A percentile compares a stretch with the other conserved stretches of the same genome.
phyloP scores from a whole-genome alignment of 2,797 vertebrate genomes.

The Scolopax rusticola region DNA sequence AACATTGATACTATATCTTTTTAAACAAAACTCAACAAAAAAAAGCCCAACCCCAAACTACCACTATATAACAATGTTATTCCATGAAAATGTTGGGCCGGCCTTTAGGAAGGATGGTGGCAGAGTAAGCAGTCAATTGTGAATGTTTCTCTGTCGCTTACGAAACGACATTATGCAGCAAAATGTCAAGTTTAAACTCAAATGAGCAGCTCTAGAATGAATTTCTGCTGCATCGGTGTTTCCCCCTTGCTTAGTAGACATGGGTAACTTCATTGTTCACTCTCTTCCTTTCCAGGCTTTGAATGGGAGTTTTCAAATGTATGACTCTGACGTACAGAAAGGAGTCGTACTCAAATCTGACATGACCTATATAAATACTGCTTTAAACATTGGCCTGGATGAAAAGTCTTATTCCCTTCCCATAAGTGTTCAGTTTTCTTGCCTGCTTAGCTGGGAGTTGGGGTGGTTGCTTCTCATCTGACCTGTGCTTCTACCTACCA shows the following conservation, averaged over 20 bases:
- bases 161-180: background rate
- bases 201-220: background rate
- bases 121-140: background rate
- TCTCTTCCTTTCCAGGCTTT: background rate
- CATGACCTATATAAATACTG: background rate
- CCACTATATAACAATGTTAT: background rate
- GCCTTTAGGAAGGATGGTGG: background rate
- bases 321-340: background rate
- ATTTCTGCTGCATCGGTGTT: constrained; percentile 31
- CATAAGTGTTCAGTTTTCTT: background rate
- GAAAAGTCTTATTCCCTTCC: background rate
- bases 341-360: background rate
- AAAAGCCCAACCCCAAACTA: background rate
- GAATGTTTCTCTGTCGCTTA: background rate
- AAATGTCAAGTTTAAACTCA: background rate
- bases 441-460: background rate
- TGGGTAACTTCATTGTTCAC: background rate
- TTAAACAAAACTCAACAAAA: background rate
- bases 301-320: background rate
- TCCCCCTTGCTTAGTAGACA: background rate
- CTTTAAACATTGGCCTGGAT: background rate
- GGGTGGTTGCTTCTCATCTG: background rate
- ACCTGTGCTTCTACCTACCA: background rate
- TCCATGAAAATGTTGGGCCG: background rate
- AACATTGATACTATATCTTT: background rate